Evolutionary conservation across 2,888 invertebrate genomes (phyloP).

Genomic region (Lepidochitona cinerea): DNA sequence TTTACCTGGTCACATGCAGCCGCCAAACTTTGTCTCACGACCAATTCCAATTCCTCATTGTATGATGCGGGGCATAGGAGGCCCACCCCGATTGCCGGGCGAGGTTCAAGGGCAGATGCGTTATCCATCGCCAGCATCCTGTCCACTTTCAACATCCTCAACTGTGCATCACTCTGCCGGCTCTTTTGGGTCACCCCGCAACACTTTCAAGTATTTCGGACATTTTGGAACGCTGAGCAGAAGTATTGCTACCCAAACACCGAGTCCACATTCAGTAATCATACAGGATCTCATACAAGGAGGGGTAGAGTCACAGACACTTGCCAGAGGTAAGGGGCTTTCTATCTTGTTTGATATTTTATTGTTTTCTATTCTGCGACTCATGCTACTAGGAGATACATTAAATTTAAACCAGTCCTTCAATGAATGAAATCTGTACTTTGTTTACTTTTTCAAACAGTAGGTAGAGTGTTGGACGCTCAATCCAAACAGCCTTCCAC

Average conservation of each 20-base stretch:
- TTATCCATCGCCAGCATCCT: background rate
- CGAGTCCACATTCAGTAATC: background rate
- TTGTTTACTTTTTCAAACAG: no score
- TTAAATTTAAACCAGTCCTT: no score
- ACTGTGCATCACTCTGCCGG: background rate
- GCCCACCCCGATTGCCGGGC: background rate
- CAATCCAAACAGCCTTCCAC: no score
- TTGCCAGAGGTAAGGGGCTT: constrained; percentile 1
- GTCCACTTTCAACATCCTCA: background rate
- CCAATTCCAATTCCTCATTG: background rate
- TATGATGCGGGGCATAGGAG: background rate
- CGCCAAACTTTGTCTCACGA: constrained; percentile 2
- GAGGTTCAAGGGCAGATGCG: constrained; percentile 4
- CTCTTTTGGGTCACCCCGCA: background rate
- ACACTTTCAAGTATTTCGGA: background rate
- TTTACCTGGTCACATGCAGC: background rate
- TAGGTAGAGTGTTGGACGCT: no score
- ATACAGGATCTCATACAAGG: background rate
- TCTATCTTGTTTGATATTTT: background rate
- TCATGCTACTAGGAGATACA: no score
- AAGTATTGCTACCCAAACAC: background rate
- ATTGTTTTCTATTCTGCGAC: background rate
- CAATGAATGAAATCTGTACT: no score
- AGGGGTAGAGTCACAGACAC: background rate
- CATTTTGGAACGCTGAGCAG: background rate